phyloP scores from a whole-genome alignment of 2,888 invertebrate genomes.

The Pteria penguin region DNA sequence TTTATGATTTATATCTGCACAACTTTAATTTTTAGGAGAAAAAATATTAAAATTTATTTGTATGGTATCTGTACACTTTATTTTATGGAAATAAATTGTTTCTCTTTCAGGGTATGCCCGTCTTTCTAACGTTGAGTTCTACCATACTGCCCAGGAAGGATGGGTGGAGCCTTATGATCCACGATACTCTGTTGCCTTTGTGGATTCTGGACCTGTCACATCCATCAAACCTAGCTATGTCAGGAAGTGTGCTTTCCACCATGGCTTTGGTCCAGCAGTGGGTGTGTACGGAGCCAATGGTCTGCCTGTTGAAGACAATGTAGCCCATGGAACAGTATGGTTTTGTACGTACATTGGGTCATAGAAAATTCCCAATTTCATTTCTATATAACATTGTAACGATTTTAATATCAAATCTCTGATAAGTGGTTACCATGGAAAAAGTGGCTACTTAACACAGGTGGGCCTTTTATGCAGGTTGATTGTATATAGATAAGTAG shows the following conservation, averaged over 20 bases:
- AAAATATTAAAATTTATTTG: no score
- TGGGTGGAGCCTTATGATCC: conserved; percentile 69
- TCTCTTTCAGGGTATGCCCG: conserved; percentile 67
- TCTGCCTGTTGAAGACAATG: conserved; percentile 69
- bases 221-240: conserved; percentile 67
- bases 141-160: conserved; percentile 73
- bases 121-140: conserved; percentile 72
- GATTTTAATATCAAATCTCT: background rate
- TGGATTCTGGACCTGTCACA: conserved; percentile 63
- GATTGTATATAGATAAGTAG: no score
- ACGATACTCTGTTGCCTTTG: conserved; percentile 67
- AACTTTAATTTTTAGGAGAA: no score
- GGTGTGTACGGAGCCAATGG: conserved; percentile 66
- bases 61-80: no score
- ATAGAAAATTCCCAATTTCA: no score
- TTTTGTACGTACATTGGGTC: conserved; percentile 61
- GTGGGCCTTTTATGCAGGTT: no score
- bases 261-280: conserved; percentile 73
- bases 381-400: no score
- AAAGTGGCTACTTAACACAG: no score
- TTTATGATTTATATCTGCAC: no score
- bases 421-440: no score
- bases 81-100: no score
- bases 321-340: conserved; percentile 71
- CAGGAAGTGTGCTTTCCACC: conserved; percentile 67